Percentiles rank a stretch among this genome's conserved stretches.
phyloP scores from a whole-genome alignment of 2,797 vertebrate genomes.

The Hybognathus amarus region DNA sequence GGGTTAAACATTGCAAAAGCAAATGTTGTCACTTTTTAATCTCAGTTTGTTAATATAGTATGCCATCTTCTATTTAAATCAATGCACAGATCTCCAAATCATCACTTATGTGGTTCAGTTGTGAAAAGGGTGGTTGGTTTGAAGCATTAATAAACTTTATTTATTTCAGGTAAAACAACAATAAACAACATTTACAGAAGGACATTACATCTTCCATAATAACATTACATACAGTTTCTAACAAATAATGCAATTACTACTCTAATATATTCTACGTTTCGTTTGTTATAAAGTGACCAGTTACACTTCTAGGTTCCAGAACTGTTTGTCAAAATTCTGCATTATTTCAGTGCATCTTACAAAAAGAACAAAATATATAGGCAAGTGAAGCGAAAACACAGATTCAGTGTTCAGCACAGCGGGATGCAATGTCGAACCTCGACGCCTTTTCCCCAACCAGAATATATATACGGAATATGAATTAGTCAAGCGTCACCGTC shows the following conservation, averaged over 20 bases:
- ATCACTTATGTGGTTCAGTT: background rate
- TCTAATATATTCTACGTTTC: constrained; percentile 85
- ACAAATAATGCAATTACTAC: constrained; percentile 89
- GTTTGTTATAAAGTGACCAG: constrained; percentile 80
- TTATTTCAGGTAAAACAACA: constrained; percentile 92
- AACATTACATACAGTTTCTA: constrained; percentile 92
- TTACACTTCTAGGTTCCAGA: constrained; percentile 77
- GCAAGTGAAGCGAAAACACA: constrained; percentile 76
- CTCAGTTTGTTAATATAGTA: background rate
- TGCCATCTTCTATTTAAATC: background rate
- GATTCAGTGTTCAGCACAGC: constrained; percentile 77
- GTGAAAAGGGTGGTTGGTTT: constrained; percentile 6
- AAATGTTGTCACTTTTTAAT: background rate
- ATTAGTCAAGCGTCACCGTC: constrained; percentile 64
- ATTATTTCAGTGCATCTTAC: constrained; percentile 82
- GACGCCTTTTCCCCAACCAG: constrained; percentile 74
- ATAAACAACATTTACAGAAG: constrained; percentile 92
- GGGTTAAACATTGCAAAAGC: background rate
- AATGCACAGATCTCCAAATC: background rate
- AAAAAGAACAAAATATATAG: constrained; percentile 67
- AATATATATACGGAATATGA: constrained; percentile 60
- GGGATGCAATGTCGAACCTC: constrained; percentile 68
- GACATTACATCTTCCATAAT: constrained; percentile 96
- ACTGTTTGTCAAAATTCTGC: constrained; percentile 77
- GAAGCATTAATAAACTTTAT: constrained; percentile 87